Evolutionary conservation across 2,888 invertebrate species (phyloP).

Genomic region (Drosophila nr. perissopoda): DNA sequence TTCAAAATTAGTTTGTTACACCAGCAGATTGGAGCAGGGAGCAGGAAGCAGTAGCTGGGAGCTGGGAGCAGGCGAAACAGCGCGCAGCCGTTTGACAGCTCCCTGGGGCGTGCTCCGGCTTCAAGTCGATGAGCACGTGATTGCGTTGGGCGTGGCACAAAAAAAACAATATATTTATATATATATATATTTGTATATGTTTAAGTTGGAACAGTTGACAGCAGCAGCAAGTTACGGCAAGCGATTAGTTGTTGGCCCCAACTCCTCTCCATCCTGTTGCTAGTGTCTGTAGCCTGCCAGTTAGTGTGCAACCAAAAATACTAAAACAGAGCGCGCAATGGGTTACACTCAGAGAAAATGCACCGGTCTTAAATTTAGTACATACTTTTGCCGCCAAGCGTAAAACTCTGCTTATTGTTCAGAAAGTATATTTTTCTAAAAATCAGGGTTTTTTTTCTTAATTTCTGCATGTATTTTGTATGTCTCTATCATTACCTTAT

Average conservation of each 20-base stretch:
- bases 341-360: not conserved
- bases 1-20: constrained; percentile 51
- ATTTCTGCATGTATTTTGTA: not conserved
- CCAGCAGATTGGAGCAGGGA: not conserved
- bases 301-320: constrained; percentile 26
- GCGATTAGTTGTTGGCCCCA: constrained; percentile 43
- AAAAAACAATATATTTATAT: constrained; percentile 31
- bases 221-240: constrained; percentile 35
- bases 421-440: not conserved
- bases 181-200: not conserved
- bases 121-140: constrained; percentile 78
- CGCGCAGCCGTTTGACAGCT: constrained; percentile 73
- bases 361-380: not conserved
- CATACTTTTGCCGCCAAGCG: too few relatives aligned
- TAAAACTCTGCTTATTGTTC: not conserved
- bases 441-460: not conserved
- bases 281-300: not conserved
- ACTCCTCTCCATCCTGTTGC: constrained; percentile 1
- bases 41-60: not conserved
- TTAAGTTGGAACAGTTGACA: constrained; percentile 46
- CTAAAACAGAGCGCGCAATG: not conserved
- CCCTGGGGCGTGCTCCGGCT: constrained; percentile 76
- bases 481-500: not conserved
- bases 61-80: constrained; percentile 14
- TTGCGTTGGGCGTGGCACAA: constrained; percentile 65